Evolutionary conservation across 1,140 invertebrate genomes (phyloP).

Genomic region (Oryzaephilus surinamensis): DNA sequence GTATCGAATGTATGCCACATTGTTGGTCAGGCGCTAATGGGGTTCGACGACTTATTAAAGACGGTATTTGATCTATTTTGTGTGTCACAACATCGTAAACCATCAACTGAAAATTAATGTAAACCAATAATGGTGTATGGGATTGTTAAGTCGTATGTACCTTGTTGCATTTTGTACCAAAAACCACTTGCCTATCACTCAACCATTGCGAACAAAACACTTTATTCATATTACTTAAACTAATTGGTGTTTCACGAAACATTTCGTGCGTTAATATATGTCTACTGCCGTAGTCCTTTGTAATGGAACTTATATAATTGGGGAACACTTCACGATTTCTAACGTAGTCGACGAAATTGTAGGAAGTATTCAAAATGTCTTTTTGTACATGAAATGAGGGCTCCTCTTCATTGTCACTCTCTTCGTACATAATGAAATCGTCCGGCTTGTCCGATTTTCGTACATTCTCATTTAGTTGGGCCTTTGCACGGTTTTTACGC

Average conservation of each 20-base stretch:
- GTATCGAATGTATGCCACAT: slow-evolving; percentile 85
- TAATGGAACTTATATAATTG: slow-evolving; percentile 45
- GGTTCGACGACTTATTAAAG: slow-evolving; percentile 55
- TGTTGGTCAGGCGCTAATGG: slow-evolving; percentile 46
- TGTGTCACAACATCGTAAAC: slow-evolving; percentile 73
- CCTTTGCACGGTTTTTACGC: slow-evolving; percentile 52
- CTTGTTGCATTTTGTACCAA: slow-evolving; percentile 96
- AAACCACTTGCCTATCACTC: slow-evolving; percentile 86
- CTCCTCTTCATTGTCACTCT: slow-evolving; percentile 74
- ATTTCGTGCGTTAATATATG: slow-evolving; percentile 83
- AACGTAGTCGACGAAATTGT: slow-evolving; percentile 78
- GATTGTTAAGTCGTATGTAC: slow-evolving; percentile 36
- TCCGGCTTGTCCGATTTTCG: slow-evolving; percentile 76
- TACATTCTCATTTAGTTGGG: slow-evolving; percentile 52
- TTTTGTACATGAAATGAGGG: slow-evolving; percentile 54
- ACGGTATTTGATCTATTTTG: slow-evolving; percentile 76
- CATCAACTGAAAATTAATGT: slow-evolving; percentile 50
- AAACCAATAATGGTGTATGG: too few relatives aligned
- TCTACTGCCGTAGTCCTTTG: slow-evolving; percentile 60
- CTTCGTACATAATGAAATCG: slow-evolving; percentile 79
- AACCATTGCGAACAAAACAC: slow-evolving; percentile 95
- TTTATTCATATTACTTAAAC: slow-evolving; percentile 84
- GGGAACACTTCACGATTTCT: slow-evolving; percentile 62
- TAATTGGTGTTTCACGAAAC: slow-evolving; percentile 73
- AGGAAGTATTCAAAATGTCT: slow-evolving; percentile 64